Evolutionary conservation across 2,113 vertebrate genomes (phyloP).

Genomic region (Crotophaga sulcirostris): DNA sequence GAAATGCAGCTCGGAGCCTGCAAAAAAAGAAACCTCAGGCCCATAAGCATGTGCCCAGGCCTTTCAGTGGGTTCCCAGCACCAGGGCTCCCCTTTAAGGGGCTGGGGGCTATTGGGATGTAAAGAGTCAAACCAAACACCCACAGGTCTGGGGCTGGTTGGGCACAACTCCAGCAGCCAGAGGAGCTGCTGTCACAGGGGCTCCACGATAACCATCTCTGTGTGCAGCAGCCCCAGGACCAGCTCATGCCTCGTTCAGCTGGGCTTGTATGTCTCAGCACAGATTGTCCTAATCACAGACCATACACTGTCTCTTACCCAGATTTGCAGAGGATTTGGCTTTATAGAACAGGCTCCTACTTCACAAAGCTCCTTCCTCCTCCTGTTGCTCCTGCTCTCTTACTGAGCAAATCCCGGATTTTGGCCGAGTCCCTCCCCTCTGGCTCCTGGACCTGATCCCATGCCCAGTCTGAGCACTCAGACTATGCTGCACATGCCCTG

Average conservation of each 20-base stretch:
- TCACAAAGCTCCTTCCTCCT: neutral
- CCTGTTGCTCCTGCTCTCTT: neutral
- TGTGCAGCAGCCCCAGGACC: neutral
- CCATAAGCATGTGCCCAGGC: neutral
- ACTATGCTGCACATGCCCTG: neutral
- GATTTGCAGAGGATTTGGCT: conserved; percentile 35
- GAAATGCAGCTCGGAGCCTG: neutral
- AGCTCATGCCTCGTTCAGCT: neutral
- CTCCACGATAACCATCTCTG: neutral
- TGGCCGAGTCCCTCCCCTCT: neutral
- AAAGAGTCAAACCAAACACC: neutral
- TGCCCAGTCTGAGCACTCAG: neutral
- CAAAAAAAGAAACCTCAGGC: neutral
- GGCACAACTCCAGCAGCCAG: neutral
- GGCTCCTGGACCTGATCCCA: neutral
- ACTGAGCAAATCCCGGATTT: neutral
- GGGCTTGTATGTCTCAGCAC: neutral
- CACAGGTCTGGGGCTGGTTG: neutral
- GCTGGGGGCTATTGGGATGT: neutral
- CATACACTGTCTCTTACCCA: neutral
- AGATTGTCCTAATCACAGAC: neutral
- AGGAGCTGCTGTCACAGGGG: neutral
- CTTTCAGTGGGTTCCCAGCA: neutral
- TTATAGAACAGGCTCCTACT: neutral
- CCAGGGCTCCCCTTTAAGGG: neutral